phyloP scores from a whole-genome alignment of 2,797 vertebrate species.

The Gallinago stenura region DNA sequence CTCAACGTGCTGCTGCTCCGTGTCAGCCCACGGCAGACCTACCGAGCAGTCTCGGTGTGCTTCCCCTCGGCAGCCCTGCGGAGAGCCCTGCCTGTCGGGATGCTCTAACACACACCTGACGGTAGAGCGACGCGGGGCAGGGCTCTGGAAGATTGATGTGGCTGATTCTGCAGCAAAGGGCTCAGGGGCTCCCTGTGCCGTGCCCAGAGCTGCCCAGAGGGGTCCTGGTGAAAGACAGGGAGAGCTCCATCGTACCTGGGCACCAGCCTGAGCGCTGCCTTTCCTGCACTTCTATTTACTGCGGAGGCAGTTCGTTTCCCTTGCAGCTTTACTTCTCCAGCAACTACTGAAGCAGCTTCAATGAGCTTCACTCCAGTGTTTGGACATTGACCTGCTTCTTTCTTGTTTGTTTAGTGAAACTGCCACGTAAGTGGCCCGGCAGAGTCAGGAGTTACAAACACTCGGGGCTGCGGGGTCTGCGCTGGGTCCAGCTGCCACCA shows the following conservation, averaged over 20 bases:
- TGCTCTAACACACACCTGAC: not conserved
- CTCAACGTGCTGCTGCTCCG: not conserved
- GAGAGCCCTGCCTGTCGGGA: not conserved
- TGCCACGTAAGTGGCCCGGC: constrained; percentile 15
- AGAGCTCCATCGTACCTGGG: not conserved
- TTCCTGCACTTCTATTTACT: not conserved
- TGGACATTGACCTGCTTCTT: constrained; percentile 65
- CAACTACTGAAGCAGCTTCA: not conserved
- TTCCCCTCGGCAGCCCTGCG: not conserved
- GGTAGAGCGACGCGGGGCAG: not conserved
- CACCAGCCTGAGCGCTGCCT: not conserved
- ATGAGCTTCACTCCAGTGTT: not conserved
- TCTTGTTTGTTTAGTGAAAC: constrained; percentile 67
- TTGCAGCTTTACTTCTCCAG: not conserved
- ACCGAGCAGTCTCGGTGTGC: not conserved
- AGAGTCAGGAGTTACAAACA: constrained; percentile 24
- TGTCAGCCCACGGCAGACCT: not conserved
- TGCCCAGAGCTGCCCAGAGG: not conserved
- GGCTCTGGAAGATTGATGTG: constrained; percentile 12
- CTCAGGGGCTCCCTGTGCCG: not conserved
- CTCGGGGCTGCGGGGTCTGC: not conserved
- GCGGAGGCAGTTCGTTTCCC: not conserved
- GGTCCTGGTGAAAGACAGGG: not conserved
- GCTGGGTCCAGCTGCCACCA: constrained; percentile 44
- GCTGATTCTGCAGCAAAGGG: not conserved